Percentiles rank a stretch among this genome's conserved stretches.
Conservation (phyloP, 2,888 invertebrate species). For the Cremastobaeus sp. region DNA sequence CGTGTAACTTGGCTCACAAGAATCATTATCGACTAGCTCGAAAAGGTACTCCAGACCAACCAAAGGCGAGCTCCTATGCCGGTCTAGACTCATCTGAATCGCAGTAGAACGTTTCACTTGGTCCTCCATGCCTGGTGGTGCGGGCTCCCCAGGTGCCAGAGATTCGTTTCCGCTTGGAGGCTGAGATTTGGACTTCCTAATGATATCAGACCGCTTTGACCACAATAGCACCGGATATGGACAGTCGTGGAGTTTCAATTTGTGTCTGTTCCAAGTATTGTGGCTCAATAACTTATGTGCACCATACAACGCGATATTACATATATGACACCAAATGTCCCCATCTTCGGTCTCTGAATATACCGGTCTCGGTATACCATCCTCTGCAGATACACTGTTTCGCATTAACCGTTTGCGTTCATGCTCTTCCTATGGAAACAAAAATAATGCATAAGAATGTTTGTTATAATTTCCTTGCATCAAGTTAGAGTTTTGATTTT, state of each 20-base stretch:
- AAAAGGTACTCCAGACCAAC: slow-evolving; percentile 90
- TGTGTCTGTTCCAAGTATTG: slow-evolving; percentile 76
- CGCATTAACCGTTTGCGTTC: slow-evolving; percentile 77
- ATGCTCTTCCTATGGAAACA: slow-evolving; percentile 74
- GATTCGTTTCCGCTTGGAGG: slow-evolving; percentile 65
- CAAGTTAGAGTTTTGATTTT: slow-evolving; percentile 11
- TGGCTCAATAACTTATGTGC: slow-evolving; percentile 76
- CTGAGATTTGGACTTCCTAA: slow-evolving; percentile 64
- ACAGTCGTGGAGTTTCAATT: slow-evolving; percentile 76
- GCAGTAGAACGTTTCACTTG: slow-evolving; percentile 79
- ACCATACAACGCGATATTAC: slow-evolving; percentile 76
- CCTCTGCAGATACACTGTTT: slow-evolving; percentile 77
- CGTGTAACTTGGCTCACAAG: slow-evolving; percentile 85
- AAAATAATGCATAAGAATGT: slow-evolving; percentile 40
- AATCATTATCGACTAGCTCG: slow-evolving; percentile 84
- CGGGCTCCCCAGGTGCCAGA: slow-evolving; percentile 83
- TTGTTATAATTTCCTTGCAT: background rate
- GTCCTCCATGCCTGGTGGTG: slow-evolving; percentile 86
- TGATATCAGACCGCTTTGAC: slow-evolving; percentile 73
- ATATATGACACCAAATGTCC: slow-evolving; percentile 78
- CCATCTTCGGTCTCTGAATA: slow-evolving; percentile 76
- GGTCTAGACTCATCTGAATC: slow-evolving; percentile 80
- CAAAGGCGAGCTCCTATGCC: slow-evolving; percentile 79
- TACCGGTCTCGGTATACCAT: slow-evolving; percentile 75
- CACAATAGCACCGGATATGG: slow-evolving; percentile 76